Evolutionary conservation across 2,113 vertebrate genomes (phyloP), one percentile per base, ranked within the genome.

Genomic region (Brienomyrus longianalis): DNA sequence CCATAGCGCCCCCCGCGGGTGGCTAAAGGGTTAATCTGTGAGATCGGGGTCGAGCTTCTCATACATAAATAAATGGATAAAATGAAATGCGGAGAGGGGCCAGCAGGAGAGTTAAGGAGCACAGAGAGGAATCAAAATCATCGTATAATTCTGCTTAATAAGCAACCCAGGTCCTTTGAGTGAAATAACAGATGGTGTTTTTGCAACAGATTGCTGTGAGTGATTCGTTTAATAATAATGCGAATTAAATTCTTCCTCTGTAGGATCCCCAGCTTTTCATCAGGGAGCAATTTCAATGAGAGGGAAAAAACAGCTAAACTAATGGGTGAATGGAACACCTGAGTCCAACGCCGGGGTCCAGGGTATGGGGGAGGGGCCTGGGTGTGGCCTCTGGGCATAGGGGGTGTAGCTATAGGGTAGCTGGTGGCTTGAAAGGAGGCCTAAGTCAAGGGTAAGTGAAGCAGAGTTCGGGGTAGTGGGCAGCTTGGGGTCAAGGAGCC

Each of bases 201-300:
- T 93, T 93, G 92, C 92, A 93, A 94, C 93, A 94, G 92, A 94
- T 94, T 93, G 92, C 92, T 91, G 92, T 93, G 92, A 93, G 92
- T 93, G 93, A 93, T 94, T 94, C 91, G 92, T 94, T 93, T 94
- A 92, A 94, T 94, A 93, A 94, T 94, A 94, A 94, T 93, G 92
- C 88, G 93, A 93, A 93, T 94, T 93, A 93, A 94, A 93, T 92
- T 93, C 91, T 93, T 92, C 91, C 92, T 93, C 92, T 92, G 89
- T 91, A 92, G 92, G 90, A 92, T 88, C 89, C 91, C 89, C 88
- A 90, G 90, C 83, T 90, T 90, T 92, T 92, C 92, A 92, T 92
- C 66, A 52, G 92, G 93, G 93, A 94, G 91, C 87, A 90, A 66
- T 93, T 92, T 91, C 89, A 92, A 93, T 91, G 92, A 93, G 91